Conservation (phyloP, 2,797 vertebrate species). For the Vultur gryphus region DNA sequence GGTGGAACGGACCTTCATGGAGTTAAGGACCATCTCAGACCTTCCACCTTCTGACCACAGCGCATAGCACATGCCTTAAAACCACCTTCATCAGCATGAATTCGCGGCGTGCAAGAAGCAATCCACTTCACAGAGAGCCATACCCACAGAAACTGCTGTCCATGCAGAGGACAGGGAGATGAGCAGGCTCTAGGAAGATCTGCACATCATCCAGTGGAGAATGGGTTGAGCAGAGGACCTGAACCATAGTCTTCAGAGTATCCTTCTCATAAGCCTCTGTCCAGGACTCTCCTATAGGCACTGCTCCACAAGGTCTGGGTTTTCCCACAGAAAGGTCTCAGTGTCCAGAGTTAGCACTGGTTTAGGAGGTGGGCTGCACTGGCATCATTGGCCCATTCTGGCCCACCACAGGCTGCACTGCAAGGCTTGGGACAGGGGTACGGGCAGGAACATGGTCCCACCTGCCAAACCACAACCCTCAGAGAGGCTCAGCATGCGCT, state of each 20-base stretch:
- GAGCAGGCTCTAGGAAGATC: neutral
- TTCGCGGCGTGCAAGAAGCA: neutral
- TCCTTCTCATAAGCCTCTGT: neutral
- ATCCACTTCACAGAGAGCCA: neutral
- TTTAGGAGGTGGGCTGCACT: neutral
- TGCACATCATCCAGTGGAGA: neutral
- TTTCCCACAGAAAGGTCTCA: neutral
- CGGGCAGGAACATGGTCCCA: neutral
- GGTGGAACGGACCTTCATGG: neutral
- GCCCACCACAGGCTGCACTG: neutral
- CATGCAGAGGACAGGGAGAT: neutral
- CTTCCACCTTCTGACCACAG: neutral
- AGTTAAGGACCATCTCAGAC: neutral
- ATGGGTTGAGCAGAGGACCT: neutral
- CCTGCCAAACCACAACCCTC: neutral
- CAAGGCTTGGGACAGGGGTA: neutral
- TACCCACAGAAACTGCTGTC: neutral
- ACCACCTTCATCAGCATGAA: neutral
- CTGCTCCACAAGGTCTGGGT: neutral
- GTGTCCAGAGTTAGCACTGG: neutral
- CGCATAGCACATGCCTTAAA: accelerated
- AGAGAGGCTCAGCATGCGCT: neutral
- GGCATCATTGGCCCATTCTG: neutral
- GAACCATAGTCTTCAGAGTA: neutral
- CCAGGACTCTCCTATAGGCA: neutral